Evolutionary conservation across 2,797 vertebrate genomes (phyloP).

Genomic region (Onychomys torridus): DNA sequence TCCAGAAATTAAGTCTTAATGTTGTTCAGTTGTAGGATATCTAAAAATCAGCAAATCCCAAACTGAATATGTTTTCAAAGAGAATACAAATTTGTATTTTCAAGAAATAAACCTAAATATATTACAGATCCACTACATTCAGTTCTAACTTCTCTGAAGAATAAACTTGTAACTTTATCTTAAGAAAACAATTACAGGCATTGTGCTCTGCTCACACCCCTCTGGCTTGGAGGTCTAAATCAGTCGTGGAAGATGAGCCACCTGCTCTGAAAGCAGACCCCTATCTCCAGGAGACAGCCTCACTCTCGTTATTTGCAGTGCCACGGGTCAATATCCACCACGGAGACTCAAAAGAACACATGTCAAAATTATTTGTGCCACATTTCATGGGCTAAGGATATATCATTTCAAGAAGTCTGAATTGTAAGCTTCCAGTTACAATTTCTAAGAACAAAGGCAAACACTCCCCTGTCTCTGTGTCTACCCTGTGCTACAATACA

Average conservation of each 20-base stretch:
- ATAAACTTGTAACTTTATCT: constrained; percentile 46
- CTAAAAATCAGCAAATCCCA: neutral
- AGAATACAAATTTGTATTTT: neutral
- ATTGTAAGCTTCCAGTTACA: neutral
- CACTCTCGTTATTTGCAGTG: neutral
- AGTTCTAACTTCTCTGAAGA: neutral
- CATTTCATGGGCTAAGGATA: neutral
- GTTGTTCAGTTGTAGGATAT: neutral
- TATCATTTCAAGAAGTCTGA: neutral
- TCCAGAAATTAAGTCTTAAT: neutral
- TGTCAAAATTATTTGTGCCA: neutral
- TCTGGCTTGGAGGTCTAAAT: neutral
- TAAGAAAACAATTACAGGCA: neutral
- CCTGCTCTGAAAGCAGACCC: neutral
- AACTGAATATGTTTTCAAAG: constrained; percentile 18
- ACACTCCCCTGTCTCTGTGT: neutral
- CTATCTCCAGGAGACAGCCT: neutral
- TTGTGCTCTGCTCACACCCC: neutral
- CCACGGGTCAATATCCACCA: constrained; percentile 5
- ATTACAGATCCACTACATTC: neutral
- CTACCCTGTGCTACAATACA: neutral
- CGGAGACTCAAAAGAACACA: neutral
- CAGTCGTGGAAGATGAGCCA: constrained; percentile 13
- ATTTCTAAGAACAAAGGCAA: constrained; percentile 7
- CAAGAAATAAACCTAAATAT: neutral